Conservation (phyloP, 2,113 vertebrate species). For the Bos taurus region ARS-UCD2.0 NC_037338.1:7827501-7828000, state of each 20-base stretch:
- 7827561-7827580: background rate
- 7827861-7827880: background rate
- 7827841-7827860: background rate
- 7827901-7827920: background rate
- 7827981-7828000: background rate
- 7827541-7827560: background rate
- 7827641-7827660: background rate
- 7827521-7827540: background rate
- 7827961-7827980: background rate
- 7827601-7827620: background rate
- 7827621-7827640: background rate
- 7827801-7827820: background rate
- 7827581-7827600: background rate
- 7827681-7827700: background rate
- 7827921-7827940: background rate
- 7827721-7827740: background rate
- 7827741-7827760: background rate
- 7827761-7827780: background rate
- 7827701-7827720: background rate
- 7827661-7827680: background rate
- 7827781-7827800: slow-evolving; percentile 8
- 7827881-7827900: background rate
- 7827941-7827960: background rate
- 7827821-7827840: background rate
- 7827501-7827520: background rate